Evolutionary conservation across 1,140 invertebrate species (phyloP).

Genomic region (Eufriesea mexicana): DNA sequence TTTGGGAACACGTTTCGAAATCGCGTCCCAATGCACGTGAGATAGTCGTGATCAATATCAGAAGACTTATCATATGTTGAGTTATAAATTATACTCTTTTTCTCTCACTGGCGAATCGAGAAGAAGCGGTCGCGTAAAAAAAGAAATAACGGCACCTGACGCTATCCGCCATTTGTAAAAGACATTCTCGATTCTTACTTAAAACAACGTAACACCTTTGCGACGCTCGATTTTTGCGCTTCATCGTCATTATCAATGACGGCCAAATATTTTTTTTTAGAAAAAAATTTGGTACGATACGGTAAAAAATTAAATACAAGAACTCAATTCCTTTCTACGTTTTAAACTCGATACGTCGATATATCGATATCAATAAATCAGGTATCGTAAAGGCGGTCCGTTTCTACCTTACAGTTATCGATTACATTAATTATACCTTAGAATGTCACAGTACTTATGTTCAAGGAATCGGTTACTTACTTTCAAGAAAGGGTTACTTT

Average conservation of each 20-base stretch:
- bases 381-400: slow-evolving; percentile 3
- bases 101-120: slow-evolving; percentile 61
- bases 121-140: slow-evolving; percentile 40
- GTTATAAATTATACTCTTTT: slow-evolving; percentile 43
- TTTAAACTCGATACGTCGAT: not conserved
- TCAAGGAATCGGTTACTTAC: slow-evolving; percentile 65
- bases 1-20: slow-evolving; percentile 63
- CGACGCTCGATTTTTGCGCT: not conserved
- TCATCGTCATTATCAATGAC: not conserved
- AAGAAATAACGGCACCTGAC: slow-evolving; percentile 18
- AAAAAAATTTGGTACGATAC: not conserved
- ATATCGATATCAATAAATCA: not conserved
- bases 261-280: no score
- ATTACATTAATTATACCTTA: slow-evolving; percentile 73
- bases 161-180: slow-evolving; percentile 8
- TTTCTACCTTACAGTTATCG: slow-evolving; percentile 50
- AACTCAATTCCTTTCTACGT: no score
- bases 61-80: slow-evolving; percentile 60
- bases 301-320: not conserved
- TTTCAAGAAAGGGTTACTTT: slow-evolving; percentile 76
- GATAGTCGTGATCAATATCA: slow-evolving; percentile 69
- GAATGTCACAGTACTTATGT: slow-evolving; percentile 78
- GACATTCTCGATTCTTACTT: slow-evolving; percentile 22
- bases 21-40: slow-evolving; percentile 35
- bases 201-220: slow-evolving; percentile 33